phyloP scores from a whole-genome alignment of 2,888 invertebrate species.

The Xiphydria camelus region DNA sequence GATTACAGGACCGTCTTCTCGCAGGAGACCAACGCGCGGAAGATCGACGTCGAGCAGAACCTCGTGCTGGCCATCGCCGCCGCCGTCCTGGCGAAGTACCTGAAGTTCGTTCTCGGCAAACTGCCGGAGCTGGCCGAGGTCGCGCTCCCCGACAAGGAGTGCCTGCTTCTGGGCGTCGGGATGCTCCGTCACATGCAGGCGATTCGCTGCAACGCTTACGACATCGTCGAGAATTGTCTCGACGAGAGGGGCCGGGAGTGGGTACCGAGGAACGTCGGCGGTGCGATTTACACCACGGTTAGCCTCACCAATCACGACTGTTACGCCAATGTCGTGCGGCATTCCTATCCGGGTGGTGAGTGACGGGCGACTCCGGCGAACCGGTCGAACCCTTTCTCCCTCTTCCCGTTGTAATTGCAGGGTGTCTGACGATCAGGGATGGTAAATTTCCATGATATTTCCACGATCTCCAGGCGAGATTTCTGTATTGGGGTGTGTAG shows the following conservation, averaged over 20 bases:
- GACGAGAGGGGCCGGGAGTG: slow-evolving; percentile 38
- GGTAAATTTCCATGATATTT: too few species aligned
- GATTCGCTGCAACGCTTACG: slow-evolving; percentile 59
- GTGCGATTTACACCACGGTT: slow-evolving; percentile 58
- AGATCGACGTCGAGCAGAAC: slow-evolving; percentile 45
- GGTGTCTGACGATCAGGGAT: too few species aligned
- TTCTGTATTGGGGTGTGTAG: too few species aligned
- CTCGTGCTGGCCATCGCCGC: slow-evolving; percentile 52
- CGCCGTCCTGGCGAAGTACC: slow-evolving; percentile 54
- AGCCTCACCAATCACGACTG: slow-evolving; percentile 60
- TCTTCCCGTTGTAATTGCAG: too few species aligned
- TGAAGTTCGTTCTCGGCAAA: slow-evolving; percentile 39
- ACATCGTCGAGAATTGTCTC: slow-evolving; percentile 53
- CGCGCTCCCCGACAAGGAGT: slow-evolving; percentile 25
- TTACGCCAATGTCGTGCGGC: slow-evolving; percentile 57
- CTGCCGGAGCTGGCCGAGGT: slow-evolving; percentile 24
- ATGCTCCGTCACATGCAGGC: slow-evolving; percentile 57
- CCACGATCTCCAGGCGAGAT: too few species aligned
- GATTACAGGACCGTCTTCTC: slow-evolving; percentile 51
- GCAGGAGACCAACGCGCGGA: slow-evolving; percentile 50
- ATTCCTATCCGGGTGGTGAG: slow-evolving; percentile 49
- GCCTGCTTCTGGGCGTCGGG: slow-evolving; percentile 43
- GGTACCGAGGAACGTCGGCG: slow-evolving; percentile 54
- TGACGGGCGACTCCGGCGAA: too few species aligned
- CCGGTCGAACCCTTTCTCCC: too few species aligned